Evolutionary conservation across 2,888 invertebrate species (phyloP).

Genomic region (Oxytorus armatus): DNA sequence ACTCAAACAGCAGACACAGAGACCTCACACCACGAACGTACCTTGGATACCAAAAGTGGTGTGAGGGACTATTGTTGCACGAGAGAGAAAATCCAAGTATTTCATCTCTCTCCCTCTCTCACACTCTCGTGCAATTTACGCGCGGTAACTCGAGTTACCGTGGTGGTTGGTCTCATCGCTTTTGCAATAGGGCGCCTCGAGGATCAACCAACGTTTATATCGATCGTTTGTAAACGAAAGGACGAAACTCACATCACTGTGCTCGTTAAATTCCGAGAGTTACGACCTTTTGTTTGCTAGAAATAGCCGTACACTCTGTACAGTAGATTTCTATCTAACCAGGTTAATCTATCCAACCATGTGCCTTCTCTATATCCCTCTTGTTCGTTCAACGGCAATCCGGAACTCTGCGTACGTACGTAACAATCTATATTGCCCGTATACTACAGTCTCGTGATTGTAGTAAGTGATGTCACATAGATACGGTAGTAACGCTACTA

Average conservation of each 20-base stretch:
- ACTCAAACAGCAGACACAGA: not conserved
- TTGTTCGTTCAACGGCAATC: constrained; percentile 34
- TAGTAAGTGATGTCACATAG: not conserved
- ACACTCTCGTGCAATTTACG: too few relatives aligned
- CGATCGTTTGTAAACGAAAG: not conserved
- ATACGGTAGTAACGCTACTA: too few relatives aligned
- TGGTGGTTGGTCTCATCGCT: too few relatives aligned
- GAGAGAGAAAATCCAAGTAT: too few relatives aligned
- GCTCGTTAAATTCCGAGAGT: not conserved
- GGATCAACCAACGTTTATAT: not conserved
- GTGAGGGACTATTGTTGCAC: too few relatives aligned
- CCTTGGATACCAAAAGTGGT: constrained; percentile 26
- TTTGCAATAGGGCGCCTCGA: too few relatives aligned
- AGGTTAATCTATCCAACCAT: constrained; percentile 77
- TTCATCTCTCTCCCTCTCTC: too few relatives aligned
- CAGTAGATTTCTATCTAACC: constrained; percentile 77
- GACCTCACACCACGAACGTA: constrained; percentile 41
- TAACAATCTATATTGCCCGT: constrained; percentile 36
- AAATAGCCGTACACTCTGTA: constrained; percentile 48
- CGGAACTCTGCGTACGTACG: constrained; percentile 47
- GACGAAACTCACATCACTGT: constrained; percentile 3
- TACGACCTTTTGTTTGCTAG: constrained; percentile 23
- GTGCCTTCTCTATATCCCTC: constrained; percentile 48
- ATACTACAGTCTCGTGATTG: not conserved
- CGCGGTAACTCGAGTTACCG: too few relatives aligned